These are phyloP conservation scores for Falco naumanni DNA, from an alignment of 2,797 vertebrate species.

Conservation along the genomic window DNA sequence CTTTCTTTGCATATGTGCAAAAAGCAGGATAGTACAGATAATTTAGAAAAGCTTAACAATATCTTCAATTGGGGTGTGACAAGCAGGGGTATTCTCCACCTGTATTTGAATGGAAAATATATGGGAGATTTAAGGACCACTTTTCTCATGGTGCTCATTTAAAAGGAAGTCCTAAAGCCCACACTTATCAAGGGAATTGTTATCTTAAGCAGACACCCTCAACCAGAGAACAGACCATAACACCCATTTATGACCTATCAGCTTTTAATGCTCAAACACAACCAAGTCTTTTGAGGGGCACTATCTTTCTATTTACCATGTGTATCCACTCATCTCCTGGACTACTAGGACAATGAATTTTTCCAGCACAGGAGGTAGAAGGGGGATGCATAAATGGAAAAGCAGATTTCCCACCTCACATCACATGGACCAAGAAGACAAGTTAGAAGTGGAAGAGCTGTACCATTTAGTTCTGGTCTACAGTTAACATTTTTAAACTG, in stretches of 20 bases:
- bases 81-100: background rate
- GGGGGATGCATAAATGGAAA: background rate
- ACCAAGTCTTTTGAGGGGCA: background rate
- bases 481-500: background rate
- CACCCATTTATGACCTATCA: background rate
- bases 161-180: background rate
- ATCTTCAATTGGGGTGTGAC: accelerated
- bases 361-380: background rate
- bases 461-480: background rate
- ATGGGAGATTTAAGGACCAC: background rate
- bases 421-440: background rate
- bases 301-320: background rate
- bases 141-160: background rate
- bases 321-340: no score
- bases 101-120: background rate
- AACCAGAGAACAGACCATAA: background rate
- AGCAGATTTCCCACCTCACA: accelerated
- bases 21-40: background rate
- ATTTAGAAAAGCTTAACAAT: background rate
- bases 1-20: background rate
- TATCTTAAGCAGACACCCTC: background rate
- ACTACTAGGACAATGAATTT: background rate
- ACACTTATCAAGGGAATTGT: background rate
- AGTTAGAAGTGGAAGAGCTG: background rate
- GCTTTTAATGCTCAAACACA: background rate